Evolutionary conservation across 2,797 vertebrate genomes (phyloP), one percentile per base, ranked within the genome.

Genomic region (Anas flavirostris): DNA sequence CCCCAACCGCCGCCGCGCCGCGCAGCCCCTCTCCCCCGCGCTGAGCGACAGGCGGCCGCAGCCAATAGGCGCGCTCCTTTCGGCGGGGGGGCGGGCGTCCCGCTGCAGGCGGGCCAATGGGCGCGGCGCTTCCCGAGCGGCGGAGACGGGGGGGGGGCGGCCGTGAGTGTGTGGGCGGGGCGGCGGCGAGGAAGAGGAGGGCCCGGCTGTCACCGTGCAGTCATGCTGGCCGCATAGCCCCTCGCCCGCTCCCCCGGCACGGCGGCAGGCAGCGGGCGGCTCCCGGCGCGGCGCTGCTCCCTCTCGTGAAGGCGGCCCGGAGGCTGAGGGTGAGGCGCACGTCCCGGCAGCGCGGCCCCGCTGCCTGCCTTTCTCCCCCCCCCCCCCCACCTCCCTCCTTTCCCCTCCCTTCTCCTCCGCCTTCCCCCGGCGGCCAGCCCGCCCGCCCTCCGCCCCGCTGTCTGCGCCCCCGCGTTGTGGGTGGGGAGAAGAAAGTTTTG

Each of bases 181-280:
- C 96, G 60, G 96, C 96, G 95, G 97, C 97, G 97, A 94, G 98
- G 97, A 96, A 98, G 97, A 97, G 97, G 97, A 96, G 98, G 98
- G 97, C 92, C 97, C 74, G 97, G 97, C 97, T 98, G 98, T 98
- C 98, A 97, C 96, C 97, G 75, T 98, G 98, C 97, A 98, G 97
- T 97, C 98, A 97, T 98, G 96, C 97, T 97, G 97, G 95, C 97
- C 96, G 97, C 97, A 97, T 96, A 98, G 97, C 95, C 95, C 93
- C 88, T 96, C 78, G 67, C 46, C 46, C 46, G 46, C 46, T 48
- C 21, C 46, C 46, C 46, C 22, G 46, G 46, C 22, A 48, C 46
- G 46, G 46, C 41, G 46, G 22, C 46, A 48, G 46, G 46, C 46
- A 12, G 6, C 46, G 46, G 46, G 46, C 46, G 46, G 46, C 21